Evolutionary conservation across 2,797 vertebrate genomes (phyloP).

Genomic region (Catostomus latipinnis): DNA sequence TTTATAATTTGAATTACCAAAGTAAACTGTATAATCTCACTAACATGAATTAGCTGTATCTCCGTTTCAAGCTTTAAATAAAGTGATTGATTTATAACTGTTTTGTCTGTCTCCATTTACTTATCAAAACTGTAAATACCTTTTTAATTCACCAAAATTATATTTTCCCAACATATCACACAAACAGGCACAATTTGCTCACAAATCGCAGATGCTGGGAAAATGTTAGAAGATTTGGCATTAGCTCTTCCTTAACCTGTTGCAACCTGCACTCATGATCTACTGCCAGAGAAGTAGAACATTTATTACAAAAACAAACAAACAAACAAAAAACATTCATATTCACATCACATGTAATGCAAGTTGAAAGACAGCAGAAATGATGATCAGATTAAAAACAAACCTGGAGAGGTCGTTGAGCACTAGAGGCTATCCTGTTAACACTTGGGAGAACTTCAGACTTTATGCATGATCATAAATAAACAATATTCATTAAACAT

Average conservation of each 20-base stretch:
- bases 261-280: slow-evolving; percentile 7
- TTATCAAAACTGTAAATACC: too few species aligned
- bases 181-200: too few species aligned
- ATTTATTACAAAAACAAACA: neutral
- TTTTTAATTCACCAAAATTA: too few species aligned
- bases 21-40: too few species aligned
- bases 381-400: slow-evolving; percentile 56
- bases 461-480: too few species aligned
- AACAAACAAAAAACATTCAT: slow-evolving; percentile 26
- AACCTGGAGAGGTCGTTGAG: slow-evolving; percentile 30
- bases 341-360: slow-evolving; percentile 51
- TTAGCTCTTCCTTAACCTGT: slow-evolving; percentile 2
- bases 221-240: neutral
- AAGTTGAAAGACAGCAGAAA: slow-evolving; percentile 63
- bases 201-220: neutral
- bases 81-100: too few species aligned
- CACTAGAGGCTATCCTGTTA: neutral
- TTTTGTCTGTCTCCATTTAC: too few species aligned
- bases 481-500: too few species aligned
- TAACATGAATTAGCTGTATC: too few species aligned
- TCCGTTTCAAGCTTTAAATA: too few species aligned
- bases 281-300: slow-evolving; percentile 2
- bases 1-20: too few species aligned
- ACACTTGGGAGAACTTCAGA: neutral
- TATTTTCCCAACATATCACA: too few species aligned